Percentiles rank a stretch among this genome's conserved stretches.
Evolutionary conservation across 2,797 vertebrate species (phyloP).

Genomic region (Luscinia megarhynchos): DNA sequence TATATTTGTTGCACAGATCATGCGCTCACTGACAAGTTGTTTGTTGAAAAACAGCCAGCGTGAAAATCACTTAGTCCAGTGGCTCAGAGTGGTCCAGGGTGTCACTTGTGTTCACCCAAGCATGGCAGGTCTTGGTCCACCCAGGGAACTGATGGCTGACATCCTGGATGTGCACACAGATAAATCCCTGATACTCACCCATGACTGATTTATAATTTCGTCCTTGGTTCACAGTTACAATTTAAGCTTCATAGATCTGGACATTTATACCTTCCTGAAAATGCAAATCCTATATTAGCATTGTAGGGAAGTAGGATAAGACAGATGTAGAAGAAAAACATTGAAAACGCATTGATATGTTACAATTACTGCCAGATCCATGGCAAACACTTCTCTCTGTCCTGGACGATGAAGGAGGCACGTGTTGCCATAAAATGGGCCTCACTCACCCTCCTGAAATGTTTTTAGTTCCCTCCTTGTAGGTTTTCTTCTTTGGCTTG

Average conservation of each 20-base stretch:
- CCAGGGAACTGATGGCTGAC: background rate
- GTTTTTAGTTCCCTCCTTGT: background rate
- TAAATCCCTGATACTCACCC: background rate
- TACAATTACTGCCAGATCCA: background rate
- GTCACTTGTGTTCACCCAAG: background rate
- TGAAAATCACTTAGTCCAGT: background rate
- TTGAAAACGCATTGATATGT: background rate
- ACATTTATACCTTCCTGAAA: background rate
- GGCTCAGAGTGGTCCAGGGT: background rate
- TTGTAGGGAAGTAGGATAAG: background rate
- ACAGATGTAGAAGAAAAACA: background rate
- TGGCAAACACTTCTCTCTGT: background rate
- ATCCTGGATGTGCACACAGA: background rate
- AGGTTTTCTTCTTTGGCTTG: background rate
- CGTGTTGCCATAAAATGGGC: background rate
- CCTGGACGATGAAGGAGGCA: background rate
- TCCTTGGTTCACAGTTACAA: background rate
- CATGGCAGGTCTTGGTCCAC: background rate
- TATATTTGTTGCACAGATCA: background rate
- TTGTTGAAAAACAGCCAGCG: background rate
- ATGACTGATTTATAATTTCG: background rate
- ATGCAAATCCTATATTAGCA: background rate
- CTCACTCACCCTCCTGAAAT: background rate
- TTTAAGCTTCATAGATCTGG: background rate
- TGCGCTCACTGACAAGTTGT: background rate